phyloP scores from a whole-genome alignment of 2,797 vertebrate genomes.

The Coregonus sp. region DNA sequence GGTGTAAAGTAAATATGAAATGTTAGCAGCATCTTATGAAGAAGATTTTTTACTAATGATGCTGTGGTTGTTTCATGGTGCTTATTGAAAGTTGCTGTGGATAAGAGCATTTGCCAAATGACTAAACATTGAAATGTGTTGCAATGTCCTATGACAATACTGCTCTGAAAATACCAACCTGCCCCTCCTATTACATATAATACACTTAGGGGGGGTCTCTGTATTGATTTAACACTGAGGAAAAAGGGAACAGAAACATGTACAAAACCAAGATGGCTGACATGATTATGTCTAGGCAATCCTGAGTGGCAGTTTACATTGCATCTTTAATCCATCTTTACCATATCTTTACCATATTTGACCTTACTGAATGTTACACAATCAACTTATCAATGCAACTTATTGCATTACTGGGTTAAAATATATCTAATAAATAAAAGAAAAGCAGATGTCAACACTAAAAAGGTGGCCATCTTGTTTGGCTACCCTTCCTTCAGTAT shows the following conservation, averaged over 20 bases:
- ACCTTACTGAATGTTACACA: not conserved
- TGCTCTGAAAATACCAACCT: constrained; percentile 34
- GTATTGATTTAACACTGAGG: constrained; percentile 40
- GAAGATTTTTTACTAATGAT: no score
- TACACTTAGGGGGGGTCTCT: constrained; percentile 25
- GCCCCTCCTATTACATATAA: constrained; percentile 14
- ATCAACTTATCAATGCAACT: not conserved
- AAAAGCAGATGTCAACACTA: not conserved
- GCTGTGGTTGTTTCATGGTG: no score
- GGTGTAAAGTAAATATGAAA: not conserved
- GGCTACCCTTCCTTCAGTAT: constrained; percentile 30
- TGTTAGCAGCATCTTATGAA: no score
- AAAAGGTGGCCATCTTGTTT: constrained; percentile 38
- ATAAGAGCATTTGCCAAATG: no score
- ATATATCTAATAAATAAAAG: not conserved
- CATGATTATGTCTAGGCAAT: constrained; percentile 5
- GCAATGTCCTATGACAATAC: constrained; percentile 42
- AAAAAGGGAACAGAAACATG: constrained; percentile 7
- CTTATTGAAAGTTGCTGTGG: no score
- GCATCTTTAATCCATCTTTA: not conserved
- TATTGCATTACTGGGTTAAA: not conserved
- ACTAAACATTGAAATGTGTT: constrained; percentile 1
- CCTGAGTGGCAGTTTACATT: not conserved
- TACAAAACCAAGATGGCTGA: constrained; percentile 4
- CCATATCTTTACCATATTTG: constrained; percentile 18